Percentiles rank a stretch among this genome's conserved stretches.
These are phyloP conservation scores for Eulithis testata DNA, from an alignment of 2,888 invertebrate genomes.

Conservation along the genomic window DNA sequence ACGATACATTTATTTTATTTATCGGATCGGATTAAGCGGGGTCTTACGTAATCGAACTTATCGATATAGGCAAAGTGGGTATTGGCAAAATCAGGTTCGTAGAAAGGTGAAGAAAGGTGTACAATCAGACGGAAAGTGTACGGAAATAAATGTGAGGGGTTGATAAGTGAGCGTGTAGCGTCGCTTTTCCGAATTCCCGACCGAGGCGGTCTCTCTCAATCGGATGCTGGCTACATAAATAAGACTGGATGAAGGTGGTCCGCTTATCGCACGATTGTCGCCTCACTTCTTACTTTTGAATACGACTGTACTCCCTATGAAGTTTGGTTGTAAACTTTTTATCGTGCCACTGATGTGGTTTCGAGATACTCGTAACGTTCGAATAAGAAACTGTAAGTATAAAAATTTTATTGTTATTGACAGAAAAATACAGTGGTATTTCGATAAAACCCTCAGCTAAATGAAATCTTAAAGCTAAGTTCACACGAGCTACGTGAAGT, in stretches of 20 bases:
- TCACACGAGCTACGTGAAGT: conserved; percentile 55
- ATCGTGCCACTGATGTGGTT: conserved; percentile 38
- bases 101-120: conserved; percentile 48
- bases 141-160: conserved; percentile 82
- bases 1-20: conserved; percentile 77
- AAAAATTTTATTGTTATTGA: not conserved
- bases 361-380: conserved; percentile 2
- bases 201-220: conserved; percentile 69
- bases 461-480: conserved; percentile 20
- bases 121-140: conserved; percentile 65
- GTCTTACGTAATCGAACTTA: conserved; percentile 47
- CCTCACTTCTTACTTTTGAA: conserved; percentile 65
- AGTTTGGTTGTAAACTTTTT: conserved; percentile 44
- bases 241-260: conserved; percentile 73
- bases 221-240: conserved; percentile 82
- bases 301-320: conserved; percentile 47
- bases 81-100: conserved; percentile 38
- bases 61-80: conserved; percentile 36
- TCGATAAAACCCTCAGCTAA: not conserved
- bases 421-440: not conserved
- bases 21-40: conserved; percentile 69
- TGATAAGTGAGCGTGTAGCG: conserved; percentile 78
- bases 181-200: conserved; percentile 55
- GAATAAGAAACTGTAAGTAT: conserved; percentile 6
- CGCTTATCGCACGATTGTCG: conserved; percentile 66